Evolutionary conservation across 2,888 invertebrate genomes (phyloP).

Genomic region (Augiades crinisus): DNA sequence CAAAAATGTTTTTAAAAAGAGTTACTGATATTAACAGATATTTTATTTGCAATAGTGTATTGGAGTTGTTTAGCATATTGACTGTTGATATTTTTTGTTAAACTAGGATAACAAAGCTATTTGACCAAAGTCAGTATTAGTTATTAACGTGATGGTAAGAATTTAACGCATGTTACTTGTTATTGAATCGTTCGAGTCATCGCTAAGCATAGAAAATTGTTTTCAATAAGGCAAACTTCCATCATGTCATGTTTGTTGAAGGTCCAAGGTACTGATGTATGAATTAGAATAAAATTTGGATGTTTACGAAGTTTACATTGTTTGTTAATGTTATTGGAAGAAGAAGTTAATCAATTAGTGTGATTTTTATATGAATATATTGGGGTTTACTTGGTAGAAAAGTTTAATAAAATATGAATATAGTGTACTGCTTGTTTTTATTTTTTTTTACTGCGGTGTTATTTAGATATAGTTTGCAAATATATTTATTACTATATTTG

Average conservation of each 20-base stretch:
- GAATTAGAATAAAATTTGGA: constrained; percentile 54
- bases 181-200: constrained; percentile 64
- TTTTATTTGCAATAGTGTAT: constrained; percentile 71
- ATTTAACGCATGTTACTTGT: constrained; percentile 53
- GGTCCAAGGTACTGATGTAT: constrained; percentile 63
- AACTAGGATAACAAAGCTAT: constrained; percentile 80
- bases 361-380: constrained; percentile 82
- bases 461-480: constrained; percentile 5
- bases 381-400: constrained; percentile 80
- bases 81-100: constrained; percentile 77
- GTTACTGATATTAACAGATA: constrained; percentile 73
- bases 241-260: constrained; percentile 63
- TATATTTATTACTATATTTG: too few species aligned
- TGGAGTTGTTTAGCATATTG: constrained; percentile 72
- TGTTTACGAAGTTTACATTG: constrained; percentile 67
- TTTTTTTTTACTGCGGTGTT: constrained; percentile 37
- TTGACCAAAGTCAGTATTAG: constrained; percentile 82
- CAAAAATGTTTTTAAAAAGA: constrained; percentile 61
- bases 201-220: constrained; percentile 59
- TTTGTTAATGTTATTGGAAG: constrained; percentile 79
- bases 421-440: constrained; percentile 60
- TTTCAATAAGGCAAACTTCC: constrained; percentile 62
- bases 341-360: constrained; percentile 73
- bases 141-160: constrained; percentile 66
- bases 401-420: constrained; percentile 76